These are phyloP conservation scores for Tiliqua scincoides DNA, from an alignment of 2,113 vertebrate genomes.

Conservation along the genomic window DNA sequence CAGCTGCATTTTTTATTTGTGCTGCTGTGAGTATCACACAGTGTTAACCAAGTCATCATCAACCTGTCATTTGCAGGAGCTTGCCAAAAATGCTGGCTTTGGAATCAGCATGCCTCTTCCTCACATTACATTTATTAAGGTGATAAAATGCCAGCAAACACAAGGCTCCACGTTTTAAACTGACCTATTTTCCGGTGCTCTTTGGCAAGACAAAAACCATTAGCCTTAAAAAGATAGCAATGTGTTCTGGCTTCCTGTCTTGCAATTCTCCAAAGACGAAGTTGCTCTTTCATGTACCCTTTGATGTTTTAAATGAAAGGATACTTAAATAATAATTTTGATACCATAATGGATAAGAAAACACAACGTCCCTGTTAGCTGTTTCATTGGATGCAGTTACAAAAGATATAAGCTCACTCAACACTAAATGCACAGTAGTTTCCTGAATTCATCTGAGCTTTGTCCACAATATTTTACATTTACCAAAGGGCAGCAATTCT, in stretches of 20 bases:
- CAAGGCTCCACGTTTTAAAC: constrained; percentile 42
- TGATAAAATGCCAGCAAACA: constrained; percentile 57
- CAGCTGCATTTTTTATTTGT: neutral
- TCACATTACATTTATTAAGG: constrained; percentile 53
- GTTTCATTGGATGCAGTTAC: constrained; percentile 62
- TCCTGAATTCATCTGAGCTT: constrained; percentile 58
- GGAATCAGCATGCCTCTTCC: constrained; percentile 44
- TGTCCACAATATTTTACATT: constrained; percentile 31
- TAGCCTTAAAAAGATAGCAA: constrained; percentile 54
- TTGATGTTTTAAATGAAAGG: constrained; percentile 76
- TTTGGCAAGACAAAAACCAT: constrained; percentile 42
- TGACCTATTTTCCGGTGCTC: constrained; percentile 56
- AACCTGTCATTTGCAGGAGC: constrained; percentile 59
- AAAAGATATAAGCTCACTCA: constrained; percentile 54
- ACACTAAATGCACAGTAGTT: constrained; percentile 52
- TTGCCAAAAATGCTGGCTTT: constrained; percentile 41
- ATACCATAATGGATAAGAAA: constrained; percentile 53
- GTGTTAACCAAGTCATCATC: constrained; percentile 41
- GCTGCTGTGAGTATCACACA: constrained; percentile 24
- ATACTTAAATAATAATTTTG: constrained; percentile 41
- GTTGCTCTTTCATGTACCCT: constrained; percentile 69
- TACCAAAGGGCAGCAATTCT: constrained; percentile 23
- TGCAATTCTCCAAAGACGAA: constrained; percentile 56
- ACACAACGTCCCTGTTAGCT: constrained; percentile 65
- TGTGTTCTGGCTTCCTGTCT: constrained; percentile 57